Base-by-base conservation (phyloP, 2,113 vertebrate genomes). In the Microtus oregoni region DNA sequence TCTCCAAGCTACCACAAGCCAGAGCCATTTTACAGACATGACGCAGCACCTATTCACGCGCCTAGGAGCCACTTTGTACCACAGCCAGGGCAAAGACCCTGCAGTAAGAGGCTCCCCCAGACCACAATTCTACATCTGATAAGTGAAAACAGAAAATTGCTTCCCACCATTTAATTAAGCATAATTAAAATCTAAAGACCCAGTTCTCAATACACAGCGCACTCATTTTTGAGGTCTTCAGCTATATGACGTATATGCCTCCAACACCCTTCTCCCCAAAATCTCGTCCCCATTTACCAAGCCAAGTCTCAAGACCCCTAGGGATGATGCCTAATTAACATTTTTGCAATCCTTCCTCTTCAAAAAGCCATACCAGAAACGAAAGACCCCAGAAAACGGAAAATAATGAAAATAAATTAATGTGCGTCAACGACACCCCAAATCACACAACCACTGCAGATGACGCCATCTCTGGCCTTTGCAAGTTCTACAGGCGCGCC, bases 391-490 rank as follows among this genome's bases (percentile, higher is more conserved):
- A 4, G 11, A 22, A 81, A 73, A 28, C 11, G 41, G 28, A 92
- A 61, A 32, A 86, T 8, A n/a, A 52, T 13, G 50, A 83, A 70
- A 85, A 95, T 77, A 13, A 94, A 93, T 90, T 95, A n/a, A 72
- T 65, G 44, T 35, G 95, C 50, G 30, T 68, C 65, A 61, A 41
- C 72, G 58, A 88, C 89, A 82, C 81, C 89, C 86, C 6, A 73
- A 90, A 86, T 52, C 97, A 47, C 70, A 13, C 47, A 9, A 7
- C 88, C 90, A 65, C 22, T 2, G 75, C 70, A 7, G 41, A 79
- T 26, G 87, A 7, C 61, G 30, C n/a, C 92, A 44, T 30, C 92
- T 52, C 91, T 14, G 44, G 32, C 44, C 75, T 8, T 28, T 7
- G 55, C 44, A 10, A 76, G 35, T 8, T 68, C 90, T 26, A n/a